Percentiles rank a stretch among this genome's conserved stretches.
These are phyloP conservation scores for Sminthurides bifidus DNA, from an alignment of 1,140 invertebrate genomes.

Conservation along the genomic window DNA sequence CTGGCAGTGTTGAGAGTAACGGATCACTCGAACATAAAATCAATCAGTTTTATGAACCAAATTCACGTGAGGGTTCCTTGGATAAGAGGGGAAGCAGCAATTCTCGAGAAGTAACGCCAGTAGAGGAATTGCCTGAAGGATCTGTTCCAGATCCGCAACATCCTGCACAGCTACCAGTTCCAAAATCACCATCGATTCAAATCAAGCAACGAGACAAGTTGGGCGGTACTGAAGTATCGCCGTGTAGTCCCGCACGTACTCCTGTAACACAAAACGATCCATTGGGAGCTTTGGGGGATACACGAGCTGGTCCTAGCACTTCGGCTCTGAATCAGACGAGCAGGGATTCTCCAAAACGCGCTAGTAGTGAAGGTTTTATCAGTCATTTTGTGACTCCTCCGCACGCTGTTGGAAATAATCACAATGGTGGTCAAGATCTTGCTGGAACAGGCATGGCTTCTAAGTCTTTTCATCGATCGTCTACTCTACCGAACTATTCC, in stretches of 20 bases:
- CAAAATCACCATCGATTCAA: conserved; percentile 29
- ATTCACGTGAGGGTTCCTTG: conserved; percentile 23
- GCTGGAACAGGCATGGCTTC: conserved; percentile 1
- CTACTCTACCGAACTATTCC: conserved; percentile 29
- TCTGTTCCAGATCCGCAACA: not conserved
- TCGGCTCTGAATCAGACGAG: not conserved
- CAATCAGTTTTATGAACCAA: conserved; percentile 28
- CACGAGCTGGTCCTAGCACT: not conserved
- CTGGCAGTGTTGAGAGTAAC: conserved; percentile 25
- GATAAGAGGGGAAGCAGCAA: conserved; percentile 7
- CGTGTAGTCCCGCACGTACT: conserved; percentile 50
- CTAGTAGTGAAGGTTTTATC: conserved; percentile 27
- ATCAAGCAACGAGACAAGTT: conserved; percentile 24
- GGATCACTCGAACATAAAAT: conserved; percentile 25
- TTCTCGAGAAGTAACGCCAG: conserved; percentile 25
- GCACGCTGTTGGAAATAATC: not conserved
- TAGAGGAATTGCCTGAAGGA: conserved; percentile 16
- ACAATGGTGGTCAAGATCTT: conserved; percentile 1
- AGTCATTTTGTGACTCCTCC: conserved; percentile 8
- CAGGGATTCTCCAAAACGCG: conserved; percentile 27
- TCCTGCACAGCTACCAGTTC: conserved; percentile 3
- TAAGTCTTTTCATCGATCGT: conserved; percentile 30
- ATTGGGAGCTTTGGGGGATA: conserved; percentile 55
- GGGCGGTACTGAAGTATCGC: conserved; percentile 33
- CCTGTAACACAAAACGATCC: conserved; percentile 83